Evolutionary conservation across 2,797 vertebrate species (phyloP).

Genomic region (Gambelia wislizenii): DNA sequence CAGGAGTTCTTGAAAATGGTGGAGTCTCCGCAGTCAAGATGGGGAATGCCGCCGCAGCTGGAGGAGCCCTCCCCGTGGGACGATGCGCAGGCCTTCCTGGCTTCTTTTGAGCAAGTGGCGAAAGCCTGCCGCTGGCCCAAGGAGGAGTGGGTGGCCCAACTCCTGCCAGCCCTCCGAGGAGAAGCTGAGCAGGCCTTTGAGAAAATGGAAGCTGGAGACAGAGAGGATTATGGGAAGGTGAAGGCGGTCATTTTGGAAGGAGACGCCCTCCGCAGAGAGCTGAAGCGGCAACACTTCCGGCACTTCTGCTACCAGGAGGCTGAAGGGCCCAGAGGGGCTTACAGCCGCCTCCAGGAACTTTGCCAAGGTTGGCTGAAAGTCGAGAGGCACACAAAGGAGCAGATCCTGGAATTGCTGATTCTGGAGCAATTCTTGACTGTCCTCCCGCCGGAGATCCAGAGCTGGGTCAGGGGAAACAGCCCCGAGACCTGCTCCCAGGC

Average conservation of each 20-base stretch:
- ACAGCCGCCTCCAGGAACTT: neutral
- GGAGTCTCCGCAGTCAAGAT: conserved; percentile 7
- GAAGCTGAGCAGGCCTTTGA: neutral
- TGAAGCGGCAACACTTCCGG: conserved; percentile 6
- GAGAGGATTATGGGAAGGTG: neutral
- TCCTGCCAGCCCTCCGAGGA: conserved; percentile 6
- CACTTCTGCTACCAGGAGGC: conserved; percentile 7
- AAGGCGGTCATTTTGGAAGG: conserved; percentile 17
- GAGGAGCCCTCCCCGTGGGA: conserved; percentile 9
- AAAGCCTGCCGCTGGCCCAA: no score
- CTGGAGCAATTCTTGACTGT: conserved; percentile 8
- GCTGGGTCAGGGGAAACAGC: neutral
- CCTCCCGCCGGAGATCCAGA: neutral
- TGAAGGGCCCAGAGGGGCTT: neutral
- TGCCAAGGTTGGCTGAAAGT: conserved; percentile 7
- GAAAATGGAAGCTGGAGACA: neutral
- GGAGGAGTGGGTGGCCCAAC: neutral
- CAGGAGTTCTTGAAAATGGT: conserved; percentile 21
- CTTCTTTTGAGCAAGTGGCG: conserved; percentile 2
- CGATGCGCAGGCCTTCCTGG: neutral
- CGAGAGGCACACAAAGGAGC: conserved; percentile 1
- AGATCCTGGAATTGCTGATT: conserved; percentile 7
- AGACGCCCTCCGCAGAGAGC: neutral
- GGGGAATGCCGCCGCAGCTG: neutral
- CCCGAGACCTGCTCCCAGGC: conserved; percentile 10